phyloP scores from a whole-genome alignment of 2,888 invertebrate species.

The Rhagophthalmus giganteus region DNA sequence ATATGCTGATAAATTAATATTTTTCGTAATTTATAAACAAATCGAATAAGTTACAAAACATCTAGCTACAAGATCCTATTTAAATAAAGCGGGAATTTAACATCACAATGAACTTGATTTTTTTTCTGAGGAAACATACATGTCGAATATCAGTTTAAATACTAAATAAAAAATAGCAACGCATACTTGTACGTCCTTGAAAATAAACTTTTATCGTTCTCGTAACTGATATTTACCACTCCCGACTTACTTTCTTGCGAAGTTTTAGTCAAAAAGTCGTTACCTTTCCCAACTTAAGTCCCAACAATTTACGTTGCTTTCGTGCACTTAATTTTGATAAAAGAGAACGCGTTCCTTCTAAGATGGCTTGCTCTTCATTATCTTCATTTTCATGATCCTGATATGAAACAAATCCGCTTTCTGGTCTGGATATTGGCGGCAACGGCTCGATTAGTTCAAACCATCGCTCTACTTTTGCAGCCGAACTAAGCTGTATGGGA shows the following conservation, averaged over 20 bases:
- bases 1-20: no score
- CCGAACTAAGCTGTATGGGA: slow-evolving; percentile 65
- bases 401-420: slow-evolving; percentile 77
- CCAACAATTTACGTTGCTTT: slow-evolving; percentile 70
- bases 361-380: slow-evolving; percentile 62
- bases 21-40: no score
- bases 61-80: no score
- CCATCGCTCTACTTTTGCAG: slow-evolving; percentile 81
- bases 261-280: slow-evolving; percentile 74
- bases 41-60: no score
- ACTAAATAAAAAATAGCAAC: neutral
- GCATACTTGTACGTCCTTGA: neutral
- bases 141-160: no score
- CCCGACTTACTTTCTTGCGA: no score
- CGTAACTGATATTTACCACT: no score
- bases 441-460: slow-evolving; percentile 70
- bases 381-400: slow-evolving; percentile 60
- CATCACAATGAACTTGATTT: no score
- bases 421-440: slow-evolving; percentile 71
- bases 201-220: neutral
- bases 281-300: slow-evolving; percentile 70
- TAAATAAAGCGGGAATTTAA: no score
- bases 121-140: no score
- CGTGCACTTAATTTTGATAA: slow-evolving; percentile 70
- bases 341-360: slow-evolving; percentile 68